Evolutionary conservation across 2,888 invertebrate genomes (phyloP), one percentile per base, ranked within the genome.

Genomic region (Euplagia quadripunctaria): DNA sequence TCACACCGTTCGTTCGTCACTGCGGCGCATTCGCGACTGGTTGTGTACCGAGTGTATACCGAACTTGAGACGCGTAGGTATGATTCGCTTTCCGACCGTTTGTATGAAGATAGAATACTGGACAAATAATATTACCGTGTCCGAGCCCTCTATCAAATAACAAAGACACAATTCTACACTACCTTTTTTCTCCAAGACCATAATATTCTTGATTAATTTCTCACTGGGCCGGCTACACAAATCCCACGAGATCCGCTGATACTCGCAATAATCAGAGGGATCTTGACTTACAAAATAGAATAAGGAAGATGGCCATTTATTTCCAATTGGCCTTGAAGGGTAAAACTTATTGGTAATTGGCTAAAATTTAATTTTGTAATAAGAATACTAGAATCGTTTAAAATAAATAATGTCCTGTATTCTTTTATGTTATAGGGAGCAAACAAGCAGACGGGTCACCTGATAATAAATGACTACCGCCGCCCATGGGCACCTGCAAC

Each of bases 121-220:
- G 31, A 31, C 2, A 31, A 2, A 31, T 31, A 31, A 31, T 31
- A 31, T 31, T 31, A 31, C 2, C 31, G 31, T 31, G 31, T 31
- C 31, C 52, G n/a, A 7, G 52, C 7, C 55, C n/a, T 55, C 8
- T n/a, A 55, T 20, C 58, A 58, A 58, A 58, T 20, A 58, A 4
- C 12, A 20, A 58, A 11, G 12, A 58, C 20, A 58, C 20, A 58
- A 58, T 58, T 58, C n/a, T 17, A 7, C 31, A 31, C 31, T 31
- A 16, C 42, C 41, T 68, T 41, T 51, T 61, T 52, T 31, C 43
- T 49, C 17, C 6, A 55, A 58, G 20, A 42, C 49, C 14, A 66
- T 46, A 70, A 12, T 70, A 63, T 70, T 11, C 63, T n/a, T 20
- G 70, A 70, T 70, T 70, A 70, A 64, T 64, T 64, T 51, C 63